Evolutionary conservation across 2,113 vertebrate species (phyloP), one percentile per base, ranked within the genome.

Genomic region (Leptobrachium leishanense): DNA sequence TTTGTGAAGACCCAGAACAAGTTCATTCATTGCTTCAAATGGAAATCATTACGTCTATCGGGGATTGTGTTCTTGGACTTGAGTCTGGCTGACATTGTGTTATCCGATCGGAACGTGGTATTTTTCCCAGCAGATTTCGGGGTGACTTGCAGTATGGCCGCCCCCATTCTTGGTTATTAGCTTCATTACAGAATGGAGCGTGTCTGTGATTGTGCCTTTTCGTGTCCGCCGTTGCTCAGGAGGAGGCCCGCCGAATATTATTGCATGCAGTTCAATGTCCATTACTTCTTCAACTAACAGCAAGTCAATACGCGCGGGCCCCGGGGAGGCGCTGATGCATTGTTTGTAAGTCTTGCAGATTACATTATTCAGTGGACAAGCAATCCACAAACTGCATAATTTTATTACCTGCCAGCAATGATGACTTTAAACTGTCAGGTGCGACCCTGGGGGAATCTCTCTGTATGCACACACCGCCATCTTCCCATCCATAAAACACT

Each of bases 221-320:
- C 55, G 46, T 50, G 46, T 64, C 54, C 5, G 20, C 6, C 53
- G 69, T 71, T 54, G 50, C 44, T 75, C 67, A 74, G 59, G 6
- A 65, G 81, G 85, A 54, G 50, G 68, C 77, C 67, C 72, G 40
- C 44, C 10, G 55, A 85, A 65, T 1, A 0, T 63, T 85, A 73
- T 68, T 82, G 72, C 72, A 53, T 53, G 83, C 83, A 74, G 2
- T 82, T 81, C 81, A 57, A 75, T 73, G 76, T 82, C 57, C 82
- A 54, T 78, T 76, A 44, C 76, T 66, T 65, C 82, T 77, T 69
- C 77, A 80, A 78, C 79, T 81, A 63, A 2, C 78, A 82, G 72
- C 55, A 83, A 83, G 82, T 85, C 84, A 84, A 63, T 68, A 79
- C 50, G 75, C 44, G 70, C 1, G n/a, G 72, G 73, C 75, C 79